Percentiles rank a stretch among this genome's conserved stretches.
phyloP scores from a whole-genome alignment of 2,888 invertebrate genomes.

The Gnatocerus cornutus region DNA sequence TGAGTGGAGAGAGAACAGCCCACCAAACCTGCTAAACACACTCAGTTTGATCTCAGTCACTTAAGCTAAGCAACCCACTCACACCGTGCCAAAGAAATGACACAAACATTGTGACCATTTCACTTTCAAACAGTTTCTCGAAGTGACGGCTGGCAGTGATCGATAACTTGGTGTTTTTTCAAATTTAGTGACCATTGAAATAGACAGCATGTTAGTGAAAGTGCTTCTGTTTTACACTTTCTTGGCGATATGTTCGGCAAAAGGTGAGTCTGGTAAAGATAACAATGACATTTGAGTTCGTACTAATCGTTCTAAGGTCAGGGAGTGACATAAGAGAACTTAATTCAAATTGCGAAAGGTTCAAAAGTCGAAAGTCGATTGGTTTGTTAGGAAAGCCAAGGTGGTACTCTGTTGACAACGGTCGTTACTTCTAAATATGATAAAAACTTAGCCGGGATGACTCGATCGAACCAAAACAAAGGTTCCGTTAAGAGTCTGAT shows the following conservation, averaged over 20 bases:
- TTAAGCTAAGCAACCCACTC: slow-evolving; percentile 44
- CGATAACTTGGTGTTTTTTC: slow-evolving; percentile 18
- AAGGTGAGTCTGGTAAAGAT: slow-evolving; percentile 50
- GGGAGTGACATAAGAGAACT: slow-evolving; percentile 1
- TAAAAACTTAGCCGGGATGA: background rate
- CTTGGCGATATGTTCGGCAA: slow-evolving; percentile 51
- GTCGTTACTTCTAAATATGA: slow-evolving; percentile 2
- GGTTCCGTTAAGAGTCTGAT: slow-evolving; percentile 24
- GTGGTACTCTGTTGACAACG: background rate
- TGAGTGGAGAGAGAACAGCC: slow-evolving; percentile 53
- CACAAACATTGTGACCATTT: slow-evolving; percentile 57
- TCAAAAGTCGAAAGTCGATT: background rate
- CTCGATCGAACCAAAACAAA: slow-evolving; percentile 16
- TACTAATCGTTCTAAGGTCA: slow-evolving; percentile 10
- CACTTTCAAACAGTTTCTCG: slow-evolving; percentile 53
- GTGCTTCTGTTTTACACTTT: slow-evolving; percentile 47
- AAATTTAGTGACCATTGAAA: slow-evolving; percentile 18
- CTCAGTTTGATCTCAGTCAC: slow-evolving; percentile 53
- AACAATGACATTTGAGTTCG: slow-evolving; percentile 8
- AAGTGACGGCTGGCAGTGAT: slow-evolving; percentile 30
- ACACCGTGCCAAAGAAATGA: slow-evolving; percentile 53
- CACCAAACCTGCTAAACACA: slow-evolving; percentile 47
- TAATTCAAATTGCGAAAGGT: slow-evolving; percentile 14
- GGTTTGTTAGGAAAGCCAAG: background rate
- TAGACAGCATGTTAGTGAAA: slow-evolving; percentile 42